Base-by-base conservation (phyloP, 2,888 invertebrate species). In the Agapostemon virescens region DNA sequence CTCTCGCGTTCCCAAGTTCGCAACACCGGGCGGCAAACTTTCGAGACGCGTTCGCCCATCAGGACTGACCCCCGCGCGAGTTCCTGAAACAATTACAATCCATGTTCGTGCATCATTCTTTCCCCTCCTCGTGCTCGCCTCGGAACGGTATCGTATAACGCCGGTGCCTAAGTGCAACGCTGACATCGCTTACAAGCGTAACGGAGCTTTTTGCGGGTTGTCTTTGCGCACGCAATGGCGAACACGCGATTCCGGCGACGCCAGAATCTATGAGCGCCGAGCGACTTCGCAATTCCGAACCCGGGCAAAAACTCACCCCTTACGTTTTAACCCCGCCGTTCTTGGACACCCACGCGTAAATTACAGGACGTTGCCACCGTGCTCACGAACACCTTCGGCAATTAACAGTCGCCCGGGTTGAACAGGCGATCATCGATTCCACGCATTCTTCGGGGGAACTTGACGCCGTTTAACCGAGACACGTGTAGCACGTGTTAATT, bases 161-260 rank as follows among this genome's bases (percentile, higher is more conserved):
- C 58, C 30, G 26, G n/a, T n/a, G 64, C 30, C 64, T 73, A 82
- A 82, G 82, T 69, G 73, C 71, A 74, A 77, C 77, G 81, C 82
- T 82, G 82, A 82, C 82, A 82, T 69, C 69, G 69, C 74, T 77
- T 82, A 81, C 82, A 72, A 81, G 82, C 82, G 81, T 82, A 82
- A 77, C 82, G 33, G 52, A 82, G 76, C 79, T 83, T 83, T 83
- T 83, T 83, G 76, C 76, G 71, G 74, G 61, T 77, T 82, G 82
- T 82, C 82, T 74, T 66, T 58, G 74, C 81, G 23, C 82, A 82
- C 82, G 82, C 82, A 71, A 82, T 72, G 30, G 52, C 40, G 49
- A 67, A 45, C 82, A 82, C 82, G 82, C 82, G 82, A 82, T 74
- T 82, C 77, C 23, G 36, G 72, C 23, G 36, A 72, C 64, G 72